These are phyloP conservation scores for Microcaecilia unicolor DNA, from an alignment of 2,797 vertebrate genomes.

Conservation along the genomic window DNA sequence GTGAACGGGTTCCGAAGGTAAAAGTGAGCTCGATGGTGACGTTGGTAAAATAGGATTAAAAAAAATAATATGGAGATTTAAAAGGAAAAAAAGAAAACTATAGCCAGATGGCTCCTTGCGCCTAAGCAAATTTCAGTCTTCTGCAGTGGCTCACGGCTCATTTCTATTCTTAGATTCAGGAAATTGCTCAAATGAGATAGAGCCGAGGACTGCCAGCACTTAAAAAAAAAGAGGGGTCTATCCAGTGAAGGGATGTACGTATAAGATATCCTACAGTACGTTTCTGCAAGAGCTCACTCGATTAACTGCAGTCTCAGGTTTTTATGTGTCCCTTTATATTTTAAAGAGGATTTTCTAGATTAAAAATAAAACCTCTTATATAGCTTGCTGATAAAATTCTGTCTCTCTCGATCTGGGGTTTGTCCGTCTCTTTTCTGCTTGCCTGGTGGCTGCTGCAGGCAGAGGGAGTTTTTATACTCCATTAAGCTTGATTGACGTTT, in stretches of 20 bases:
- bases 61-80: too few species aligned
- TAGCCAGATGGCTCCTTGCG: slow-evolving; percentile 8
- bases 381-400: slow-evolving; percentile 4
- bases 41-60: slow-evolving; percentile 19
- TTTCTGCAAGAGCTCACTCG: too few species aligned
- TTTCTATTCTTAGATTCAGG: slow-evolving; percentile 54
- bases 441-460: slow-evolving; percentile 40
- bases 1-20: too few species aligned
- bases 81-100: too few species aligned
- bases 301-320: slow-evolving; percentile 19
- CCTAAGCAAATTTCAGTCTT: slow-evolving; percentile 29
- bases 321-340: slow-evolving; percentile 12
- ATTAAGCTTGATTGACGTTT: slow-evolving; percentile 95
- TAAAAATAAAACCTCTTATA: background rate
- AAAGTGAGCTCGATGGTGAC: slow-evolving; percentile 17
- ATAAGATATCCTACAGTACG: slow-evolving; percentile 28
- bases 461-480: slow-evolving; percentile 64
- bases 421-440: slow-evolving; percentile 36
- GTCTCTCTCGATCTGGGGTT: slow-evolving; percentile 12
- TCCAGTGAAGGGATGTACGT: slow-evolving; percentile 33
- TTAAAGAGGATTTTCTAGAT: slow-evolving; percentile 26
- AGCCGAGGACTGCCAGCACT: slow-evolving; percentile 46
- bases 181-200: slow-evolving; percentile 49
- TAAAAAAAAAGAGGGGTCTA: slow-evolving; percentile 42
- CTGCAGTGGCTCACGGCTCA: slow-evolving; percentile 44